Percentiles rank a stretch among this genome's conserved stretches.
phyloP scores from a whole-genome alignment of 2,113 vertebrate species.

The Choloepus hoffmanni region DNA sequence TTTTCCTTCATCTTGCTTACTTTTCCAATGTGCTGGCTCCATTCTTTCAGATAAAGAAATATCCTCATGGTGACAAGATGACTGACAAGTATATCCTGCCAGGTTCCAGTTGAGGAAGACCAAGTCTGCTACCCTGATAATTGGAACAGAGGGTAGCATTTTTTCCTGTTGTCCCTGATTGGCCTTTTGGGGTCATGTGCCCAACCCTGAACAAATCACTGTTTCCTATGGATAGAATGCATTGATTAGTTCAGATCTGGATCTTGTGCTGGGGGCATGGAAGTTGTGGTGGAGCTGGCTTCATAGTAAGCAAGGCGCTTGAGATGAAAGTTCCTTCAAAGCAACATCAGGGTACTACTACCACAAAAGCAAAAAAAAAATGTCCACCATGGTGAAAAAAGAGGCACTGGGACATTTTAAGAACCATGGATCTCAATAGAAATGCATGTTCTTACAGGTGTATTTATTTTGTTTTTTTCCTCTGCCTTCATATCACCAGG shows the following conservation, averaged over 20 bases:
- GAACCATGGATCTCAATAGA: neutral
- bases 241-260: neutral
- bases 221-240: neutral
- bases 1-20: neutral
- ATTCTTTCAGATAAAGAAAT: neutral
- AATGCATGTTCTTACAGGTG: neutral
- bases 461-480: slow-evolving; percentile 21
- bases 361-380: neutral
- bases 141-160: neutral
- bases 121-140: neutral
- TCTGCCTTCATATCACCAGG: neutral
- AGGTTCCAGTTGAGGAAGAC: neutral
- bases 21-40: neutral
- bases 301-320: neutral
- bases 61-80: neutral
- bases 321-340: neutral
- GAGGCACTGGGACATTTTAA: neutral
- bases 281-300: neutral
- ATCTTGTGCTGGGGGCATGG: neutral
- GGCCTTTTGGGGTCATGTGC: neutral
- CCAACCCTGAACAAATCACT: neutral
- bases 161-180: neutral
- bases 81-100: neutral
- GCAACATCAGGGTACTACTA: neutral
- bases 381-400: neutral